Evolutionary conservation across 2,113 vertebrate species (phyloP), one percentile per base, ranked within the genome.

Genomic region (Brachyhypopomus occidentalis): DNA sequence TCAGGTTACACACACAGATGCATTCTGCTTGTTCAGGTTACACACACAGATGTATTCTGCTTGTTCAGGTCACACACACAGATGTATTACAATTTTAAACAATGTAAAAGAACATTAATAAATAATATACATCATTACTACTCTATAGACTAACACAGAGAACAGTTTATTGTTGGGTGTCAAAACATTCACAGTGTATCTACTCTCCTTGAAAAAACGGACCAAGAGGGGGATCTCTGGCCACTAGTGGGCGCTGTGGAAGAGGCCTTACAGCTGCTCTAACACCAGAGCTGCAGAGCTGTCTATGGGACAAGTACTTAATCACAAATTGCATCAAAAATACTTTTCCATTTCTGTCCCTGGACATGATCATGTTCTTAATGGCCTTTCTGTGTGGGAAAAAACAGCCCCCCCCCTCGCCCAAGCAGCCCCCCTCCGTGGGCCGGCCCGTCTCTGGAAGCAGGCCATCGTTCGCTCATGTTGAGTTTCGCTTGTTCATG

Each of bases 371-470:
- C 30, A 36, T 17, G 9, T 1, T 14, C 2, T 17, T 25, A 2
- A 79, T 72, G 79, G 72, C 77, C 82, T 45, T 20, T 22, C 36
- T 83, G 58, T 74, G 81, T 30, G 70, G n/a, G 3, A 16, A 62
- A 59, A 71, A 58, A 41, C 38, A 56, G 17, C 6, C 11, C 11
- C 27, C 12, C 34, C 0, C 12, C 17, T 20, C 52, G 41, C 19
- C 30, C 30, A 71, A 58, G 23, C 38, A 56, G 20, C 5, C 11
- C 9, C 25, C 20, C 30, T 0, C 12, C 17, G n/a, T n/a, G n/a
- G 30, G 30, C 30, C 30, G 30, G 30, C 30, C 52, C 58, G 8
- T 41, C 41, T 41, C 9, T 79, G 38, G 62, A 78, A 11, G 1
- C 52, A 74, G 48, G 60, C 77, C 69, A 79, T 52, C 4, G 52